A percentile compares a stretch with the other conserved stretches of the same genome.
Conservation (phyloP, 2,888 invertebrate genomes). For the Ptychoptera albimana region DNA sequence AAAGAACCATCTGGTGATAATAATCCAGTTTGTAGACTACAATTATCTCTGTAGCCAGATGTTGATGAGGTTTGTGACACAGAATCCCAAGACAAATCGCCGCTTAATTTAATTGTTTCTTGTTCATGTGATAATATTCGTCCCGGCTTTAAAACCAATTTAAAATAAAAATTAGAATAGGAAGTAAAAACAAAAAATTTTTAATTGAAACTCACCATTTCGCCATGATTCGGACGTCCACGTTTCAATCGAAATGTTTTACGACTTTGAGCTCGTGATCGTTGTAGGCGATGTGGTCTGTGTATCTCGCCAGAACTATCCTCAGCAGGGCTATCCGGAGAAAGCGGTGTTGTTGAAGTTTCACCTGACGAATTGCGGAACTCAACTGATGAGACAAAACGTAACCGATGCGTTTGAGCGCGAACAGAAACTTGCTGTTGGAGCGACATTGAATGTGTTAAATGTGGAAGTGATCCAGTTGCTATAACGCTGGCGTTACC, state of each 20-base stretch:
- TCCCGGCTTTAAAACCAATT: too few species aligned
- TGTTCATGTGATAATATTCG: conserved; percentile 14
- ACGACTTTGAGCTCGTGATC: conserved; percentile 85
- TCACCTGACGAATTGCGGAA: conserved; percentile 68
- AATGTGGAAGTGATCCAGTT: conserved; percentile 27
- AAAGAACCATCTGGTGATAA: conserved; percentile 35
- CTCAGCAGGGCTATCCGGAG: conserved; percentile 53
- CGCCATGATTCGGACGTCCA: conserved; percentile 53
- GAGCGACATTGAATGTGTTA: conserved; percentile 30
- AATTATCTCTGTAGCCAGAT: conserved; percentile 65
- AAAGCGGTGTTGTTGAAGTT: conserved; percentile 56
- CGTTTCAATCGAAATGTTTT: conserved; percentile 82
- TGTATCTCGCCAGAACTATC: conserved; percentile 47
- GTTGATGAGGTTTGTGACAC: conserved; percentile 74
- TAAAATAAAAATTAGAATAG: too few species aligned
- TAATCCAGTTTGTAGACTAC: conserved; percentile 33
- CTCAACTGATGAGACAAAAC: conserved; percentile 70
- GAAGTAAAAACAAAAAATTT: too few species aligned
- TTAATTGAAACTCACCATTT: conserved; percentile 36
- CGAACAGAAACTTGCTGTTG: conserved; percentile 26
- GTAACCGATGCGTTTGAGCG: conserved; percentile 46
- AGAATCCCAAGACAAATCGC: conserved; percentile 68
- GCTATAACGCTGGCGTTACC: conserved; percentile 19
- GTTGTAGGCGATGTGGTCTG: conserved; percentile 51
- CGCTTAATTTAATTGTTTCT: conserved; percentile 21